These are phyloP conservation scores for Cinclus mexicanus DNA, from an alignment of 2,113 vertebrate genomes.

Conservation along the genomic window DNA sequence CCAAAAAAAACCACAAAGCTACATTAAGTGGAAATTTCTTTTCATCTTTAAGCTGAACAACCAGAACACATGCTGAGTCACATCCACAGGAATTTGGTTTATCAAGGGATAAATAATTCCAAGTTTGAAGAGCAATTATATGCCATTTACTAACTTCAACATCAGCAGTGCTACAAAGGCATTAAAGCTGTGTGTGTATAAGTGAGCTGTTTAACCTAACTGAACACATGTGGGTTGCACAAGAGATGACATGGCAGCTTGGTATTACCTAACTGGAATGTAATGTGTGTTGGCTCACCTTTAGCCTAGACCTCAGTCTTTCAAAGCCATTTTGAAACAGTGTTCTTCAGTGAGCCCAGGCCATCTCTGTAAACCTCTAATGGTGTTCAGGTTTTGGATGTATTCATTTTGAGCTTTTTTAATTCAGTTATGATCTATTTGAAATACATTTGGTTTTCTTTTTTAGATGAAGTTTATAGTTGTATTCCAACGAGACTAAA, in stretches of 20 bases:
- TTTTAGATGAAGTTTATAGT: neutral
- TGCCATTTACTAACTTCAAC: neutral
- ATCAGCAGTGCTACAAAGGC: neutral
- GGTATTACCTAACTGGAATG: neutral
- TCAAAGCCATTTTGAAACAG: neutral
- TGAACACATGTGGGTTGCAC: neutral
- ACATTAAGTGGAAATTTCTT: neutral
- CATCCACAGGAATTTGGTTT: neutral
- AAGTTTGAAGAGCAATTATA: neutral
- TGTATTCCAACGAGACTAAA: neutral
- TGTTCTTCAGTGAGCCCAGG: neutral
- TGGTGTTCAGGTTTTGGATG: neutral
- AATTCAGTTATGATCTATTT: neutral
- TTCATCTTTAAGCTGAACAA: neutral
- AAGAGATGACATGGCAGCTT: neutral
- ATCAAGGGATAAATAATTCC: neutral
- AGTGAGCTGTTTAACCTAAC: neutral
- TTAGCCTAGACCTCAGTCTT: neutral
- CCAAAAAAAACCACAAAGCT: neutral
- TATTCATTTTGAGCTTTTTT: neutral
- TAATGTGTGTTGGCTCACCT: neutral
- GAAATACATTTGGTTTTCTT: neutral
- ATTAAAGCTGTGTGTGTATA: neutral
- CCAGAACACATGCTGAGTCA: neutral
- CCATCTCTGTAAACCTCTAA: neutral